Base-by-base conservation (phyloP, 2,113 vertebrate species). In the Actenoides hombroni region DNA sequence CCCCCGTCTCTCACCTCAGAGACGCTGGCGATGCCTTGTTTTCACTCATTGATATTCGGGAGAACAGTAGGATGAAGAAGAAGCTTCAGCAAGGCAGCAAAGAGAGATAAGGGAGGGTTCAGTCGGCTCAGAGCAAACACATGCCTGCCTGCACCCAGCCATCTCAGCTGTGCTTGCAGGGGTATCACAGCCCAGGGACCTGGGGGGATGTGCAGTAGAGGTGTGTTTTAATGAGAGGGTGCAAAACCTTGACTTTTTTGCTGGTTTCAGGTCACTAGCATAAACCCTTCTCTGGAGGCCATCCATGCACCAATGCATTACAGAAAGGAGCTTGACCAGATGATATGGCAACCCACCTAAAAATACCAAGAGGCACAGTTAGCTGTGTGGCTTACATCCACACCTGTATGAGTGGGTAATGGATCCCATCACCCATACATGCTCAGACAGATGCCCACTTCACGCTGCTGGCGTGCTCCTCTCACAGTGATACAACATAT, bases 101-200 rank as follows among this genome's bases (percentile, higher is more conserved):
- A 86, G 57, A 94, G 92, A 96, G 94, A 87, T 85, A 94, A 94
- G 61, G 53, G 71, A 86, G n/a, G 77, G 83, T 79, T 86, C 73
- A 91, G 68, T 51, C 3, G 1, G 68, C 83, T 94, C 60, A 75
- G 57, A 82, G 61, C 39, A 64, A 78, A 37, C 70, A 13, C 44
- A 23, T 0, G 10, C 49, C 65, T 80, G 78, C 83, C 92, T 88
- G 86, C 90, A 59, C 75, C 61, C 79, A 73, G 76, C 10, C 63
- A 8, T 54, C 71, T 69, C 75, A 20, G 75, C 75, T 57, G 39
- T 14, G 63, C 49, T 42, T 60, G 5, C 44, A 3, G 3, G 9
- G 44, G 48, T 37, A 6, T 42, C 69, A 26, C 37, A 48, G 51
- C 60, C 51, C 73, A 21, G 70, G 33, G 23, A 7, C 14, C 18